These are phyloP conservation scores for Adelphocoris suturalis DNA, from an alignment of 2,888 invertebrate genomes.

Conservation along the genomic window DNA sequence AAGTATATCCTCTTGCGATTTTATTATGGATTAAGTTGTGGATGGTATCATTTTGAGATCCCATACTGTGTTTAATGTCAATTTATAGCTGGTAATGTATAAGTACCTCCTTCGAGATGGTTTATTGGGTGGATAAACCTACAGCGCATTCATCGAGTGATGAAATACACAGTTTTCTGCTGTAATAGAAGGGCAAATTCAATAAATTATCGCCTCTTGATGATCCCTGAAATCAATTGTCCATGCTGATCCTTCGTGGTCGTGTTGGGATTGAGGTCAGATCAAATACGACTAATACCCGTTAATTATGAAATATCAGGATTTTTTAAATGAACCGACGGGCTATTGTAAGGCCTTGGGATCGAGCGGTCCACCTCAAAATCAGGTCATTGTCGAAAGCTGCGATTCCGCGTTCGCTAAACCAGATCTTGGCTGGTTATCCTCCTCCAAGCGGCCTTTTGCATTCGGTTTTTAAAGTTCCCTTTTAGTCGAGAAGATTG, in stretches of 20 bases:
- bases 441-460: neutral
- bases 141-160: no score
- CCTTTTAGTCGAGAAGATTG: neutral
- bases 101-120: no score
- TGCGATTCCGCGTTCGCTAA: constrained; percentile 47
- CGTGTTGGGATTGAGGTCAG: neutral
- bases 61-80: no score
- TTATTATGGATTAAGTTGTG: no score
- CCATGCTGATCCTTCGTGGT: neutral
- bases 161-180: no score
- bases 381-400: constrained; percentile 56
- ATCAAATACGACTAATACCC: neutral
- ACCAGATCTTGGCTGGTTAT: constrained; percentile 30
- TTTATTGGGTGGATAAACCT: no score
- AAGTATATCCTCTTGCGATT: no score
- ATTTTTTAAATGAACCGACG: neutral
- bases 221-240: neutral
- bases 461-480: neutral
- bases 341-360: constrained; percentile 37
- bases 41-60: no score
- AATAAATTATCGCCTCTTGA: neutral
- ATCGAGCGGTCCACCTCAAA: constrained; percentile 27
- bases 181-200: no score
- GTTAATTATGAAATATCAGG: neutral
- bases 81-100: no score